phyloP scores from a whole-genome alignment of 2,888 invertebrate genomes.

The Linnaemya vulpina region DNA sequence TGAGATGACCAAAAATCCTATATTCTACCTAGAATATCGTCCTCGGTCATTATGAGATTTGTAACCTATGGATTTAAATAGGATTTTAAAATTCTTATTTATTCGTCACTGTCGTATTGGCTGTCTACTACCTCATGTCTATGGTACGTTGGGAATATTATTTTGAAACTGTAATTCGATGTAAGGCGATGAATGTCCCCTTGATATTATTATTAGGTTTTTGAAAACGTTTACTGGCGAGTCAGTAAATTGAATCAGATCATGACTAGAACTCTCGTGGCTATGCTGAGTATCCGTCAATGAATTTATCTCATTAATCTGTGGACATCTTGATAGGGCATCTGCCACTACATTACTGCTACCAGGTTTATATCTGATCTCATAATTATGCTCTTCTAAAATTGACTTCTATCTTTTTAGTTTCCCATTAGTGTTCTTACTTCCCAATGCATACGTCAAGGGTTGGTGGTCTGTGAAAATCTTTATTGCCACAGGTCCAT shows the following conservation, averaged over 20 bases:
- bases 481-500: too few species aligned
- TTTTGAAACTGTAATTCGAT: conserved; percentile 19
- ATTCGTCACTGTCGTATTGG: background rate
- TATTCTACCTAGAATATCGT: conserved; percentile 26
- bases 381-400: conserved; percentile 41
- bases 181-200: background rate
- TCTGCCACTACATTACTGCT: conserved; percentile 16
- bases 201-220: background rate
- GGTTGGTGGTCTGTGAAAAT: too few species aligned
- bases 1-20: conserved; percentile 15
- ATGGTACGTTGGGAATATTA: conserved; percentile 15
- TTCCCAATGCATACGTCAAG: too few species aligned
- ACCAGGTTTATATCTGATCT: conserved; percentile 27
- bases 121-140: conserved; percentile 19
- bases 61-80: conserved; percentile 1
- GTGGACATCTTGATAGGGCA: conserved; percentile 21
- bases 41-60: conserved; percentile 5
- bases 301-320: background rate
- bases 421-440: too few species aligned
- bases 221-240: conserved; percentile 28
- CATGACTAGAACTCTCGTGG: background rate
- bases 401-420: too few species aligned
- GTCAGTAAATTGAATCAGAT: conserved; percentile 24
- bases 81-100: background rate
- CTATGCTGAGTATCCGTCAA: conserved; percentile 14